Evolutionary conservation across 2,113 vertebrate genomes (phyloP).

Genomic region (Poeciliopsis prolifica): DNA sequence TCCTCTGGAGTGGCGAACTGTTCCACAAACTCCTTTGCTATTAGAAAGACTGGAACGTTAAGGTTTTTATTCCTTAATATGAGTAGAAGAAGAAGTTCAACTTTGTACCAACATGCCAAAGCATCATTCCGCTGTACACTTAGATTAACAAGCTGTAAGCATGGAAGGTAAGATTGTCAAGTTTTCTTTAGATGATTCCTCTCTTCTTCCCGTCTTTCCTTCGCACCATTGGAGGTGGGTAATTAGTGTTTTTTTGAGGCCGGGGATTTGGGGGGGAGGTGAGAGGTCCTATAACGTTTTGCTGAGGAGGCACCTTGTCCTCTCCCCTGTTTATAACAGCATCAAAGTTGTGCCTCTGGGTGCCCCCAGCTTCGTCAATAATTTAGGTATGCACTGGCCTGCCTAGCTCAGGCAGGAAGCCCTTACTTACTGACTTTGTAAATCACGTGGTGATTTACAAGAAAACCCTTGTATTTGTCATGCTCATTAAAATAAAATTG

Average conservation of each 20-base stretch:
- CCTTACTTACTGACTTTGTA: constrained; percentile 97
- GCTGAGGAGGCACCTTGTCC: constrained; percentile 98
- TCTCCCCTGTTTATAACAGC: constrained; percentile 89
- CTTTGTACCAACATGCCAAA: neutral
- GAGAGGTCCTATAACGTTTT: constrained; percentile 94
- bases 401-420: constrained; percentile 94
- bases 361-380: constrained; percentile 91
- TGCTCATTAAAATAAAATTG: constrained; percentile 91
- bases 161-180: constrained; percentile 43
- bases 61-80: constrained; percentile 15
- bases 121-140: constrained; percentile 3
- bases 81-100: neutral
- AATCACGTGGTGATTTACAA: constrained; percentile 98
- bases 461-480: constrained; percentile 93
- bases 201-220: constrained; percentile 74
- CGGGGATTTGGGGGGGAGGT: constrained; percentile 51
- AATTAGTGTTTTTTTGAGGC: constrained; percentile 81
- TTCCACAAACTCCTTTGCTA: constrained; percentile 31
- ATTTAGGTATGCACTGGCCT: constrained; percentile 94
- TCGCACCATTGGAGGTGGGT: constrained; percentile 89
- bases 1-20: constrained; percentile 35
- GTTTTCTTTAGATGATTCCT: constrained; percentile 83
- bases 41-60: constrained; percentile 17
- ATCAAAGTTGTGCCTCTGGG: constrained; percentile 99
- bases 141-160: constrained; percentile 18